Evolutionary conservation across 2,797 vertebrate genomes (phyloP).

Genomic region (Remorina albescens): DNA sequence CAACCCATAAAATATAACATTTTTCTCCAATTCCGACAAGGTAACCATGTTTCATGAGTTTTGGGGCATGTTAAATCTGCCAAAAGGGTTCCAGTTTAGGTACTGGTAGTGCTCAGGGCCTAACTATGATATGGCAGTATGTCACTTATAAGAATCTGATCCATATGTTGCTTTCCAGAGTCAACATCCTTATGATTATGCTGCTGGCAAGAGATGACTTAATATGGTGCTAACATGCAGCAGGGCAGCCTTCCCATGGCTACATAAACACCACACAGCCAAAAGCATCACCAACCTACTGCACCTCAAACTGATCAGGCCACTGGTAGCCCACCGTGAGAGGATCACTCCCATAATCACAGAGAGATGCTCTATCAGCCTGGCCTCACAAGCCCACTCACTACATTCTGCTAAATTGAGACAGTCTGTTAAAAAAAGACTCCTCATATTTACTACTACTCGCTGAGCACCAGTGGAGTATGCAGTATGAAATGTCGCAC

Average conservation of each 20-base stretch:
- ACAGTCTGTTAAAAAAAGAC: conserved; percentile 11
- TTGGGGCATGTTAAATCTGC: too few relatives aligned
- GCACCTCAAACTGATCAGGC: conserved; percentile 54
- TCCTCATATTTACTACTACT: conserved; percentile 3
- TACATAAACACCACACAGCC: conserved; percentile 64
- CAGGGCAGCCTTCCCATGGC: conserved; percentile 55
- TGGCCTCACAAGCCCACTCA: conserved; percentile 53
- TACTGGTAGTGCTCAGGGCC: too few relatives aligned
- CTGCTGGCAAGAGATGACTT: conserved; percentile 62
- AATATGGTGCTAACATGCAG: conserved; percentile 74
- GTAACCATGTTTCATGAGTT: too few relatives aligned
- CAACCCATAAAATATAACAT: too few relatives aligned
- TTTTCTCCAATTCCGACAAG: too few relatives aligned
- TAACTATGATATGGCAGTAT: conserved; percentile 10
- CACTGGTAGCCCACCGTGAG: conserved; percentile 43
- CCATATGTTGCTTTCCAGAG: conserved; percentile 51
- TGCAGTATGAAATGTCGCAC: conserved; percentile 2
- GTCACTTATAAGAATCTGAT: conserved; percentile 36
- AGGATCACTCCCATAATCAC: conserved; percentile 53
- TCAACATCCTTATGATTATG: conserved; percentile 73
- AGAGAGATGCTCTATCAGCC: conserved; percentile 50
- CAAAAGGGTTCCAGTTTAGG: too few relatives aligned
- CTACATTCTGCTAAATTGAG: conserved; percentile 35
- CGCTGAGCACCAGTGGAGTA: conserved; percentile 2
- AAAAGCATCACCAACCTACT: conserved; percentile 40